Conservation (phyloP, 2,888 invertebrate genomes). For the Protodeltote pygarga region DNA sequence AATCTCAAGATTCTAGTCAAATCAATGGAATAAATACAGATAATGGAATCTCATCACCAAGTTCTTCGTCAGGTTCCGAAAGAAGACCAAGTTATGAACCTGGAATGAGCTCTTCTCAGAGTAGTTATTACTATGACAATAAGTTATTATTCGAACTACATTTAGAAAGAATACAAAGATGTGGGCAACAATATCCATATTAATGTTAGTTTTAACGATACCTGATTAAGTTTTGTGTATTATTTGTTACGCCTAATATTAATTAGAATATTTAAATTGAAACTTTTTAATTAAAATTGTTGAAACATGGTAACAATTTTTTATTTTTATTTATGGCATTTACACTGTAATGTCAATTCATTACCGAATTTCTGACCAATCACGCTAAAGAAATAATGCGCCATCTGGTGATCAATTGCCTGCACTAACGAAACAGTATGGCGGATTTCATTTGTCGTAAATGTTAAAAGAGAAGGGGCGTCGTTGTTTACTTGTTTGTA, state of each 20-base stretch:
- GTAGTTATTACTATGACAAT: slow-evolving; percentile 95
- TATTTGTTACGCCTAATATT: slow-evolving; percentile 58
- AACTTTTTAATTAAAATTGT: slow-evolving; percentile 57
- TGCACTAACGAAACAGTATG: slow-evolving; percentile 72
- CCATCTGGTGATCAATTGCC: slow-evolving; percentile 70
- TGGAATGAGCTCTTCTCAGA: slow-evolving; percentile 91
- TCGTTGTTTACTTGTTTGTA: slow-evolving; percentile 54
- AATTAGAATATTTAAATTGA: slow-evolving; percentile 57
- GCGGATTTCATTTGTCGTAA: slow-evolving; percentile 78
- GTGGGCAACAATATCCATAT: slow-evolving; percentile 82
- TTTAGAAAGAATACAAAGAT: slow-evolving; percentile 92
- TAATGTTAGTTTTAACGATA: slow-evolving; percentile 55
- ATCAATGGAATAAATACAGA: slow-evolving; percentile 66
- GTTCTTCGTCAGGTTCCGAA: slow-evolving; percentile 69
- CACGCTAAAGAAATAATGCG: slow-evolving; percentile 56
- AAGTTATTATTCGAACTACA: slow-evolving; percentile 95
- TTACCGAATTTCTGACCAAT: slow-evolving; percentile 59
- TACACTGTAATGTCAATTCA: slow-evolving; percentile 31
- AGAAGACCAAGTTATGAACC: slow-evolving; percentile 89
- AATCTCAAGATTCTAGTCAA: slow-evolving; percentile 69
- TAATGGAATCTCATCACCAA: slow-evolving; percentile 69
- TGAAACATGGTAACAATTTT: slow-evolving; percentile 45
- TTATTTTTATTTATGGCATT: slow-evolving; percentile 42
- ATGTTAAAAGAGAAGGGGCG: slow-evolving; percentile 65
- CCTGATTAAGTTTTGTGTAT: slow-evolving; percentile 65